phyloP scores from a whole-genome alignment of 1,140 invertebrate species.

The Pteromalus puparum region DNA sequence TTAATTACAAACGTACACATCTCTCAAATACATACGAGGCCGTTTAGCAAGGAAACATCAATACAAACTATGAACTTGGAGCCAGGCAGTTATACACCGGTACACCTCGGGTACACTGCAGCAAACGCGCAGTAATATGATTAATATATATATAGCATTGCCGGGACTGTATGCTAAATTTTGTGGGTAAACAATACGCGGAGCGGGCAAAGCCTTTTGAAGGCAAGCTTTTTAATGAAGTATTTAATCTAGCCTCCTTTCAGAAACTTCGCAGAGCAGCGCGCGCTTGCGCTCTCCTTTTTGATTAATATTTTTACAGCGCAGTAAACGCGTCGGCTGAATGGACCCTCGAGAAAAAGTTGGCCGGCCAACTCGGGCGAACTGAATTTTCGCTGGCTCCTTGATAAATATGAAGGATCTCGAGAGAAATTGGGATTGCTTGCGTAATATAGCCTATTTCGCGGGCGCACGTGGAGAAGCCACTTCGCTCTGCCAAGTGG shows the following conservation, averaged over 20 bases:
- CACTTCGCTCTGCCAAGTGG: not conserved
- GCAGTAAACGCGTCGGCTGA: not conserved
- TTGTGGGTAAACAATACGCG: not conserved
- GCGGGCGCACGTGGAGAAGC: not conserved
- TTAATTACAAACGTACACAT: constrained; percentile 14
- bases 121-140: not conserved
- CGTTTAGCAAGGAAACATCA: not conserved
- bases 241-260: not conserved
- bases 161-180: not conserved
- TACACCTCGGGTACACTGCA: not conserved
- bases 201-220: not conserved
- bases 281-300: not conserved
- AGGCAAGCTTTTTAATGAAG: not conserved
- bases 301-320: not conserved
- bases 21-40: no score
- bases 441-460: not conserved
- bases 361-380: not conserved
- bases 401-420: not conserved
- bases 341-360: not conserved
- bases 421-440: not conserved
- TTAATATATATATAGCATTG: not conserved
- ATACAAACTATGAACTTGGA: not conserved
- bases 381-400: not conserved
- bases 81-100: not conserved
- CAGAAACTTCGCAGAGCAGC: not conserved